These are phyloP conservation scores for Gnathonemus longibarbis DNA, from an alignment of 2,113 vertebrate species.

Conservation along the genomic window DNA sequence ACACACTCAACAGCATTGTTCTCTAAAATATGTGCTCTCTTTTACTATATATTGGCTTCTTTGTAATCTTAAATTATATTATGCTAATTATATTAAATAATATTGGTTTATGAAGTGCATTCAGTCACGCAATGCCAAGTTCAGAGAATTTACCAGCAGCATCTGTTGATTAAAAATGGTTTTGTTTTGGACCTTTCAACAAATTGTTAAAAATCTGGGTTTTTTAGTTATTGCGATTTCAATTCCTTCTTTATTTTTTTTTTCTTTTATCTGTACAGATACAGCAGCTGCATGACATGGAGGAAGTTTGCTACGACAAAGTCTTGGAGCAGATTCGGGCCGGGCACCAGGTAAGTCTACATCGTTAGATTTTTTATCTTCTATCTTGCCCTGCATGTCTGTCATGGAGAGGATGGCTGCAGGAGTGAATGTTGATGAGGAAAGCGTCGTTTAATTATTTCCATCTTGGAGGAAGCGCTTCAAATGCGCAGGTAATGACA, in stretches of 20 bases:
- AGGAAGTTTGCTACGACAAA: constrained; percentile 93
- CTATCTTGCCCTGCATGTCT: not conserved
- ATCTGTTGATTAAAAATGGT: not conserved
- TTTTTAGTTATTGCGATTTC: not conserved
- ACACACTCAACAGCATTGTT: not conserved
- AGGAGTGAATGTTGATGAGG: not conserved
- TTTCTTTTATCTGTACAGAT: constrained; percentile 58
- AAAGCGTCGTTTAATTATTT: not conserved
- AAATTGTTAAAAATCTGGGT: not conserved
- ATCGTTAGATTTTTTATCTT: not conserved
- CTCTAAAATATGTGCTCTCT: not conserved
- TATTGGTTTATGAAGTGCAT: not conserved
- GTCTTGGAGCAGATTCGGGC: constrained; percentile 87
- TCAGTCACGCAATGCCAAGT: not conserved
- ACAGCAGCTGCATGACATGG: constrained; percentile 90
- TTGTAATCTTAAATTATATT: not conserved
- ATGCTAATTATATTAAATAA: too few species aligned
- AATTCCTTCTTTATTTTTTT: not conserved
- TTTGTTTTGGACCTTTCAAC: not conserved
- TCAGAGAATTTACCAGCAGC: not conserved
- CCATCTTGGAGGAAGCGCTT: not conserved
- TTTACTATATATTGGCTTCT: not conserved
- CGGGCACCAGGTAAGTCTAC: constrained; percentile 78
- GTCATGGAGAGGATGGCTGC: not conserved
- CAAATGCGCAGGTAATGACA: not conserved